Percentiles rank a stretch among this genome's conserved stretches.
Evolutionary conservation across 2,888 invertebrate species (phyloP).

Genomic region (Hirtodrosophila confusa): DNA sequence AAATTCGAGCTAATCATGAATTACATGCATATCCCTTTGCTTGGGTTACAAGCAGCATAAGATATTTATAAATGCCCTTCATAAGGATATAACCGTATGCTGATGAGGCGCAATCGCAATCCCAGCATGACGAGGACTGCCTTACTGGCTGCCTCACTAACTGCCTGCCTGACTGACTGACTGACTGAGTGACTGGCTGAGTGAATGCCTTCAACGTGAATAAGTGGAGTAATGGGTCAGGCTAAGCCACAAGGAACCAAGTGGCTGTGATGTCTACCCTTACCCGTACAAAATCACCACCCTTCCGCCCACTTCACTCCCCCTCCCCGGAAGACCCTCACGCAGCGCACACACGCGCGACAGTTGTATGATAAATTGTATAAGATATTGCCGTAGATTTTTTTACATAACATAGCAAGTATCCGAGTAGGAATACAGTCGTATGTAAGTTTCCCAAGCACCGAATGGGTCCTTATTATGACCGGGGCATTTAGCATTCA

Average conservation of each 20-base stretch:
- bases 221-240: constrained; percentile 79
- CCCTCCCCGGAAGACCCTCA: constrained; percentile 56
- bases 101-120: constrained; percentile 50
- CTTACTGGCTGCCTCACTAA: constrained; percentile 41
- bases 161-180: constrained; percentile 32
- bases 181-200: constrained; percentile 30
- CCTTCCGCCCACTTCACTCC: neutral
- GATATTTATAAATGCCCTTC: constrained; percentile 16
- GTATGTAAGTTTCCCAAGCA: neutral
- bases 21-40: neutral
- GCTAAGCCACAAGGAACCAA: constrained; percentile 75
- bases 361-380: constrained; percentile 74
- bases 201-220: constrained; percentile 76
- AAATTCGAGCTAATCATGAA: neutral
- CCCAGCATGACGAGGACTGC: constrained; percentile 56
- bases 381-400: constrained; percentile 73
- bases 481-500: constrained; percentile 76
- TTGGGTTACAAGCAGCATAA: constrained; percentile 5
- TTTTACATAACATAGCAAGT: constrained; percentile 34
- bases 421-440: constrained; percentile 10
- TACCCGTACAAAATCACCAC: neutral
- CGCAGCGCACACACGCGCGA: constrained; percentile 36
- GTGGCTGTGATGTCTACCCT: constrained; percentile 46
- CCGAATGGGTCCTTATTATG: constrained; percentile 52
- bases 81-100: constrained; percentile 22